Evolutionary conservation across 1,140 invertebrate species (phyloP), one percentile per base, ranked within the genome.

Genomic region (Megathymus violae): DNA sequence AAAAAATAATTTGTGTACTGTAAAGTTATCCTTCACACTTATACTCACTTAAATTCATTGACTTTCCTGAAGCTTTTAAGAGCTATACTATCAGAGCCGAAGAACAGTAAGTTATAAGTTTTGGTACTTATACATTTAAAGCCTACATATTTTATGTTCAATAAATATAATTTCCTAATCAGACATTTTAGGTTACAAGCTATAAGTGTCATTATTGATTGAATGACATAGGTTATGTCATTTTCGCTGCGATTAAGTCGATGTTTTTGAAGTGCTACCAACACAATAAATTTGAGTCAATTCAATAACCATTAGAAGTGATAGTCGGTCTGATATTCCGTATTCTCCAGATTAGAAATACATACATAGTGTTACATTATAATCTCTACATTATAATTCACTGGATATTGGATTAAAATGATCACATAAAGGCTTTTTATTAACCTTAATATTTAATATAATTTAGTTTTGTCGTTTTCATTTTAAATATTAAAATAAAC

Each of bases 21-120:
- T 36, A 34, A 15, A 6, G 6, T 2, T 36, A 36, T 11, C 1
- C 0, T 11, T 11, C 11, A 11, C 10, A 36, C n/a, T 36, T 36
- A 34, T 38, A 74, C 47, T 60, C 62, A 88, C 88, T 80, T 82
- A 19, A 84, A 82, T 67, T 87, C 70, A 67, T 89, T 89, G 9
- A 90, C 76, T 74, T 78, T 87, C 44, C 69, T 73, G 36, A 89
- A 75, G 67, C 86, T 88, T 52, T 72, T 83, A 13, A 89, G 69
- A n/a, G 78, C 80, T 31, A 90, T 90, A 31, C 46, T 62, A 48
- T 90, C 86, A 14, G 88, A 89, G 13, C 88, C 88, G 66, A 89
- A 89, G 60, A 89, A 90, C n/a, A 90, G 68, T 0, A 89, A 73
- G 69, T 84, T 89, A 31, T 86, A 86, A 40, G 66, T 69, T 59